A percentile compares a stretch with the other conserved stretches of the same genome.
These are phyloP conservation scores for Panthera uncia DNA, from an alignment of 2,113 vertebrate species.

Conservation along the genomic window DNA sequence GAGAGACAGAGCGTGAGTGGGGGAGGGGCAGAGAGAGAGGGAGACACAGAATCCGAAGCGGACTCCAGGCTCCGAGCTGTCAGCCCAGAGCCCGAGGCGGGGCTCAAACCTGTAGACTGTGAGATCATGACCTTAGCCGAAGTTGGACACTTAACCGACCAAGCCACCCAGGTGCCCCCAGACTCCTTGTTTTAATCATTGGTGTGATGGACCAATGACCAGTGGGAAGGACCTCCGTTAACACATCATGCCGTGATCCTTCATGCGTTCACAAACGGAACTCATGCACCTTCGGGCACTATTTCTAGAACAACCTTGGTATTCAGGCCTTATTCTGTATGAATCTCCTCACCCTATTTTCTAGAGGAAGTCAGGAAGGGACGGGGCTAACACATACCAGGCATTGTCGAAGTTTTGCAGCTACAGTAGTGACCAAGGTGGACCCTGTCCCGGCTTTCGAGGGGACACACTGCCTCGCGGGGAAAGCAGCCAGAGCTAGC, in stretches of 20 bases:
- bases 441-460: background rate
- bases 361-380: background rate
- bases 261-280: rapidly evolving
- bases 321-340: background rate
- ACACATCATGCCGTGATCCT: background rate
- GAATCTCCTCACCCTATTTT: rapidly evolving
- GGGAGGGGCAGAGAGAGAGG: too few species aligned
- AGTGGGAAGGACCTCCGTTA: background rate
- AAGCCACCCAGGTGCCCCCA: too few species aligned
- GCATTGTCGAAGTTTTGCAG: background rate
- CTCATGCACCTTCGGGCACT: background rate
- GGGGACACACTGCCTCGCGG: background rate
- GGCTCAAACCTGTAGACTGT: too few species aligned
- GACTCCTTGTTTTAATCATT: background rate
- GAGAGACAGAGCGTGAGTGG: too few species aligned
- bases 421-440: background rate
- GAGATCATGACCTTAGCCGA: too few species aligned
- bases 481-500: background rate
- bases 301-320: background rate
- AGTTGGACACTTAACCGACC: too few species aligned
- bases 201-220: background rate
- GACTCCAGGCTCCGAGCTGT: too few species aligned
- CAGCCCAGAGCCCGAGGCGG: too few species aligned
- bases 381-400: background rate
- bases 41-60: too few species aligned